Conservation (phyloP, 2,113 vertebrate genomes). For the Pterophyllum scalare region DNA sequence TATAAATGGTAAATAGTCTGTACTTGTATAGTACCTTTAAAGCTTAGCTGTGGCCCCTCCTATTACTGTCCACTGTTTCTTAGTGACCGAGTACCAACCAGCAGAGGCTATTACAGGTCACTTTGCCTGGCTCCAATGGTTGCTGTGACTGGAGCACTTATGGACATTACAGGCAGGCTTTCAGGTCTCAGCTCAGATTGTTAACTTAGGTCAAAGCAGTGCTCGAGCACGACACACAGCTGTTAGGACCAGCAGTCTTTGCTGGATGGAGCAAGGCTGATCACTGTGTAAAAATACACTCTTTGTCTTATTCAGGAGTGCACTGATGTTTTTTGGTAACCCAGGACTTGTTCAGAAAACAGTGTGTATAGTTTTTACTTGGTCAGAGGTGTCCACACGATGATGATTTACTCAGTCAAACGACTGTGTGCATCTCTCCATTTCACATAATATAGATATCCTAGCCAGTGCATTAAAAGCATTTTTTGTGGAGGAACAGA, state of each 20-base stretch:
- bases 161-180: background rate
- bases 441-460: background rate
- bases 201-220: background rate
- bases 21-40: background rate
- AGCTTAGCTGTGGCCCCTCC: background rate
- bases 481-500: background rate
- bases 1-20: background rate
- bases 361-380: background rate
- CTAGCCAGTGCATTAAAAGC: background rate
- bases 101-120: conserved; percentile 59
- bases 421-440: background rate
- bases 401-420: background rate
- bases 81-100: conserved; percentile 29
- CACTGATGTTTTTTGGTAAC: no score
- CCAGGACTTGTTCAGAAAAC: background rate
- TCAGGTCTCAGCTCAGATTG: background rate
- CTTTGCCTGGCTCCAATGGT: background rate
- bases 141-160: background rate
- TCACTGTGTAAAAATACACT: background rate
- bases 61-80: conserved; percentile 34
- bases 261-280: background rate
- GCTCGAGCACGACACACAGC: background rate
- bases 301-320: background rate
- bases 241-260: background rate
- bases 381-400: background rate